Percentiles rank a stretch among this genome's conserved stretches.
phyloP scores from a whole-genome alignment of 2,797 vertebrate species.

The Cossypha heuglini region DNA sequence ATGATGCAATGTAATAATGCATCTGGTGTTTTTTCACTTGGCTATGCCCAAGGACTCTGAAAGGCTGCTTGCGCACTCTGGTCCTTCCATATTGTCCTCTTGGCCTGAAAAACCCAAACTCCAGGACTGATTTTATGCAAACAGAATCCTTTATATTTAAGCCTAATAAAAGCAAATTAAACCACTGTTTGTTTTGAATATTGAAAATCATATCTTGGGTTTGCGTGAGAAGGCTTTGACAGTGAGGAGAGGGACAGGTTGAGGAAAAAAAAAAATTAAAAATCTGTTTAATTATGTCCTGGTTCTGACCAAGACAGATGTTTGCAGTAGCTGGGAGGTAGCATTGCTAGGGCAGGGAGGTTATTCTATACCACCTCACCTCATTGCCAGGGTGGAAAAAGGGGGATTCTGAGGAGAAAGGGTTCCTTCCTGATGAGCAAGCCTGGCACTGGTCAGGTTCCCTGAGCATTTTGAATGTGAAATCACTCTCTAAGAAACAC shows the following conservation, averaged over 20 bases:
- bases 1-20: background rate
- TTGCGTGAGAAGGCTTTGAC: background rate
- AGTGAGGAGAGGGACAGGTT: background rate
- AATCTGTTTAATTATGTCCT: background rate
- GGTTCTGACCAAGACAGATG: background rate
- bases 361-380: background rate
- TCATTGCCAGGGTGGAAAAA: accelerated
- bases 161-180: background rate
- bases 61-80: background rate
- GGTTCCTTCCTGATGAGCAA: background rate
- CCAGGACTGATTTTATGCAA: background rate
- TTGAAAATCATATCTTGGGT: background rate
- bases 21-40: background rate
- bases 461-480: background rate
- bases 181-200: background rate
- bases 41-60: background rate
- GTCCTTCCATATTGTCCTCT: background rate
- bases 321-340: background rate
- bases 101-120: background rate
- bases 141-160: background rate
- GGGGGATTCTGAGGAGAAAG: background rate
- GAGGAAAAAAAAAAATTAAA: background rate
- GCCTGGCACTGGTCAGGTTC: background rate
- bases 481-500: background rate
- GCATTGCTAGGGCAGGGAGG: background rate